Evolutionary conservation across 2,113 vertebrate species (phyloP), one percentile per base, ranked within the genome.

Genomic region (Lepisosteus osseus): DNA sequence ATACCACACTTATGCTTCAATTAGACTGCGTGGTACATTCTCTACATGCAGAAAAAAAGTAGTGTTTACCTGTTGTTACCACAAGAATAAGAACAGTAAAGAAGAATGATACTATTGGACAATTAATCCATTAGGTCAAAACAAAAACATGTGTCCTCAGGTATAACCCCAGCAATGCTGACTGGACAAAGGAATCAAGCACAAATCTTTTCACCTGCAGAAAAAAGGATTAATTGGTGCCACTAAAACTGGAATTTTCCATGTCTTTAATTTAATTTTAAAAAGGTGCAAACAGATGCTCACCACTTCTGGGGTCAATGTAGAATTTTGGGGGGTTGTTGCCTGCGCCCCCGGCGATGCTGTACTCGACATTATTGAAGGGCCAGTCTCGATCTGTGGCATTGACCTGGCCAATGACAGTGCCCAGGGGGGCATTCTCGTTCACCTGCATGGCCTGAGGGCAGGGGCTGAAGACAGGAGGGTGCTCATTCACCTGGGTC

Each of bases 351-450:
- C 72, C 84, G 11, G 83, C 78, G 51, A 83, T 67, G 75, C 79
- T 78, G 80, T 90, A 91, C 70, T 88, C 71, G 0, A 89, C 69
- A 65, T 77, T 85, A 73, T 87, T 9, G 0, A 0, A 84, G 0
- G 89, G 88, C 76, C 86, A 86, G 75, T 93, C 93, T 0, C 13
- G 61, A 72, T 92, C 93, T 0, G 67, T 86, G 76, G 87, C 91
- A 0, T 74, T 74, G 47, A 92, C 71, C 0, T 62, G 76, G 7
- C 91, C 92, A 76, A 94, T 82, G 0, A 45, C 0, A 0, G 79
- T 78, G 54, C 81, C 74, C 0, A 81, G 88, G 40, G 42, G 11
- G 0, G 80, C 81, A 0, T 90, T 87, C 68, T 93, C 92, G 0
- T 3, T 77, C 65, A 93, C 74, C 0, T 61, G 70, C 80, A 89